A percentile compares a stretch with the other conserved stretches of the same genome.
These are phyloP conservation scores for Sternotherus odoratus DNA, from an alignment of 2,797 vertebrate genomes.

Conservation along the genomic window DNA sequence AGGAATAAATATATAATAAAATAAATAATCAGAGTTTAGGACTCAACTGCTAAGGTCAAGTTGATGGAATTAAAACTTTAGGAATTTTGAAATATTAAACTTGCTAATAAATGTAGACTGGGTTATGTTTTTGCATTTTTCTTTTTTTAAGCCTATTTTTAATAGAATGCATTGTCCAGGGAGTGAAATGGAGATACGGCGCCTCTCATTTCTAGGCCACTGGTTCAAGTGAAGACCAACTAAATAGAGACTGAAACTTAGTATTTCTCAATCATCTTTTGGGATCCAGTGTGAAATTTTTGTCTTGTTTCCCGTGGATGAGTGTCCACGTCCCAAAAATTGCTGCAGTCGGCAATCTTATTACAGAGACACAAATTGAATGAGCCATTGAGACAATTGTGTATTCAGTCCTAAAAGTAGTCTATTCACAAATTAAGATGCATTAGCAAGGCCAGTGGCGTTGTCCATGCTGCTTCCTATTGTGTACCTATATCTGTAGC, in stretches of 20 bases:
- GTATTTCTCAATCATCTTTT: background rate
- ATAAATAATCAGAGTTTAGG: background rate
- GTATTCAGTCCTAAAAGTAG: background rate
- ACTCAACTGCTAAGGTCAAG: background rate
- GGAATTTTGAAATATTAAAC: background rate
- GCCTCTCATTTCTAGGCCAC: background rate
- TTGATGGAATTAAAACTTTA: background rate
- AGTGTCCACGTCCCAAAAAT: background rate
- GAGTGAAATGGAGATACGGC: background rate
- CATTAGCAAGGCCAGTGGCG: background rate
- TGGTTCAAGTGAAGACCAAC: background rate
- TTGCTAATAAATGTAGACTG: background rate
- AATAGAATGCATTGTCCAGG: background rate
- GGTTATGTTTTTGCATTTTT: background rate
- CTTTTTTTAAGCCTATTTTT: background rate
- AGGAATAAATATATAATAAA: background rate
- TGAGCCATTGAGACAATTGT: background rate
- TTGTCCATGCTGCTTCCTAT: background rate
- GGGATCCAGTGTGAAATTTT: background rate
- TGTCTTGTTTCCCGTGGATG: background rate
- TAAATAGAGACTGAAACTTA: background rate
- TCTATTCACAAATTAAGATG: fast-evolving
- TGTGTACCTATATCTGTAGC: background rate
- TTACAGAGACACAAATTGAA: background rate
- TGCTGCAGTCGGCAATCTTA: fast-evolving